phyloP scores from a whole-genome alignment of 1,140 invertebrate genomes.

The Cotesia typhae region DNA sequence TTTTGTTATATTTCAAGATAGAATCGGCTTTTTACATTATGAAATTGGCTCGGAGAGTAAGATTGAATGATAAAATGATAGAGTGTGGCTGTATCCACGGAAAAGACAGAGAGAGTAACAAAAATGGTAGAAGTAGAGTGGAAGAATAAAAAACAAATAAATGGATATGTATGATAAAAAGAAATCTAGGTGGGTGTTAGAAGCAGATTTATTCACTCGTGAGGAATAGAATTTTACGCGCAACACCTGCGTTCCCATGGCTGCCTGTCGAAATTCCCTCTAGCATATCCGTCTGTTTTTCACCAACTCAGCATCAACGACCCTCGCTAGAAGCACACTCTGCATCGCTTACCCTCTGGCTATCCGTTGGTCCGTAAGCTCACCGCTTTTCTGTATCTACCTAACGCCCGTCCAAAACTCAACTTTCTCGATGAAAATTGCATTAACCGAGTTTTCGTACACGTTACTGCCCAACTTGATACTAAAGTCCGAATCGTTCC shows the following conservation, averaged over 20 bases:
- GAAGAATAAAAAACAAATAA: conserved; percentile 17
- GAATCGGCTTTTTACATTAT: not conserved
- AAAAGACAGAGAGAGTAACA: not conserved
- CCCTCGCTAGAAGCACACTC: not conserved
- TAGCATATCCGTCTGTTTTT: conserved; percentile 15
- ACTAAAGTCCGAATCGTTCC: conserved; percentile 33
- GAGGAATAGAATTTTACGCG: conserved; percentile 39
- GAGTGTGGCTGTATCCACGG: not conserved
- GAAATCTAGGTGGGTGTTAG: conserved; percentile 24
- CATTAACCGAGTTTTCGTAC: conserved; percentile 54
- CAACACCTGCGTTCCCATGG: conserved; percentile 38
- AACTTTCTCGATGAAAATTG: conserved; percentile 63
- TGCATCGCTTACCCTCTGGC: conserved; percentile 27
- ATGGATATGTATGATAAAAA: conserved; percentile 25
- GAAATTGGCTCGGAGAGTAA: conserved; percentile 1
- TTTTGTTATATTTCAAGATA: not conserved
- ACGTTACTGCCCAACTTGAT: conserved; percentile 40
- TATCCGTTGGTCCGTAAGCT: conserved; percentile 38
- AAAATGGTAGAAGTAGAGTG: conserved; percentile 1
- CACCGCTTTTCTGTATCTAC: not conserved
- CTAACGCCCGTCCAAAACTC: conserved; percentile 22
- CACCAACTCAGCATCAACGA: conserved; percentile 8
- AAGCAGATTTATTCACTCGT: conserved; percentile 43
- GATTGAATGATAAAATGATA: conserved; percentile 19
- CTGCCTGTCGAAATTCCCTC: conserved; percentile 27